Percentiles rank a stretch among this genome's conserved stretches.
Conservation (phyloP, 1,140 invertebrate species). For the Chrysomallon squamiferum region DNA sequence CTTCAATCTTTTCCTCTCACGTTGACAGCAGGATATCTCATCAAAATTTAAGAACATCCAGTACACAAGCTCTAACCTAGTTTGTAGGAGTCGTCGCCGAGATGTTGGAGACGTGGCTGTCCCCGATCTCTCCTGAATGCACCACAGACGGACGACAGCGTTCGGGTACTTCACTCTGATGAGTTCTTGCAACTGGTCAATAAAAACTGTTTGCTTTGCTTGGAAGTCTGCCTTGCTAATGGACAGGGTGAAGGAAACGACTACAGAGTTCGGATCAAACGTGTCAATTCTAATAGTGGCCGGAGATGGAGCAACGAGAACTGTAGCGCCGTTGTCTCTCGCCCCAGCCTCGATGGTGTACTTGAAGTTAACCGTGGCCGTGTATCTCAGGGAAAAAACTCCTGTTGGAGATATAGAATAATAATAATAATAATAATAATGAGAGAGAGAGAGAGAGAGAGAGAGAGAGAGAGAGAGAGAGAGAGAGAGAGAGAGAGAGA, state of each 20-base stretch:
- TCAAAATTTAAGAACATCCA: no score
- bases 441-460: no score
- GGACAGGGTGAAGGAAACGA: conserved; percentile 17
- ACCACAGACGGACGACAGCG: conserved; percentile 24
- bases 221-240: conserved; percentile 15
- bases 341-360: conserved; percentile 27
- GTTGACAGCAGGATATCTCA: no score
- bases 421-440: no score
- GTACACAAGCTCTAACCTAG: no score
- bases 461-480: no score
- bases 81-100: conserved; percentile 16
- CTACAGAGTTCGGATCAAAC: conserved; percentile 24
- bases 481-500: no score
- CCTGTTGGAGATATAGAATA: conserved; percentile 12
- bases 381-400: conserved; percentile 8
- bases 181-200: conserved; percentile 14
- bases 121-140: conserved; percentile 18
- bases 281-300: conserved; percentile 36
- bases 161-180: conserved; percentile 11
- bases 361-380: conserved; percentile 10
- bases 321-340: conserved; percentile 24
- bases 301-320: conserved; percentile 1
- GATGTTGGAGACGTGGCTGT: neutral
- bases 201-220: conserved; percentile 13
- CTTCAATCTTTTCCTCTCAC: no score